Evolutionary conservation across 2,797 vertebrate species (phyloP).

Genomic region (Glossophaga mutica): DNA sequence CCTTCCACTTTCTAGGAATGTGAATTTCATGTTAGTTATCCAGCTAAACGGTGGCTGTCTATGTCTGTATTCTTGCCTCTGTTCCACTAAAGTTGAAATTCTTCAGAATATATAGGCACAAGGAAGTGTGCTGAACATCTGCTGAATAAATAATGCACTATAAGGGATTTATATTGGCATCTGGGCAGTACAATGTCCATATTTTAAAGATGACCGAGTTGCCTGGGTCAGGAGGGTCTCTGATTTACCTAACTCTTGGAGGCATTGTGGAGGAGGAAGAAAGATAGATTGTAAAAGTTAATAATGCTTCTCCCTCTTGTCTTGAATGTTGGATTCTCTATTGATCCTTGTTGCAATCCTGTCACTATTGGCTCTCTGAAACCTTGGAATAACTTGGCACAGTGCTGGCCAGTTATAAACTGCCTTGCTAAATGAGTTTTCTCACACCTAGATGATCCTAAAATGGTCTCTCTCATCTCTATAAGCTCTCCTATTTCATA

Average conservation of each 20-base stretch:
- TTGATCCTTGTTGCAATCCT: slow-evolving; percentile 38
- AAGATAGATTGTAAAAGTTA: slow-evolving; percentile 39
- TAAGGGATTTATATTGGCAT: not conserved
- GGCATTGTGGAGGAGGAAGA: not conserved
- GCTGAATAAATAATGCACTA: not conserved
- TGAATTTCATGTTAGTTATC: not conserved
- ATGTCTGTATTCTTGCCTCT: not conserved
- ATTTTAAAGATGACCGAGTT: slow-evolving; percentile 20
- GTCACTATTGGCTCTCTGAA: slow-evolving; percentile 41
- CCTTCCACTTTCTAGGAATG: not conserved
- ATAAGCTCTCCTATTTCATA: not conserved
- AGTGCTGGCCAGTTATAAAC: not conserved
- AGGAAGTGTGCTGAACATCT: not conserved
- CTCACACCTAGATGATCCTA: not conserved
- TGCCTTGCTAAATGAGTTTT: slow-evolving; percentile 33
- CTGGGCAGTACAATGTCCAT: not conserved
- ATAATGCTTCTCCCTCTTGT: slow-evolving; percentile 8
- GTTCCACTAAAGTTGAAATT: not conserved
- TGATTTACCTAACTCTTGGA: not conserved
- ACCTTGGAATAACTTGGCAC: not conserved
- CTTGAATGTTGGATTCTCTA: slow-evolving; percentile 5
- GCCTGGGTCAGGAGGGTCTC: not conserved
- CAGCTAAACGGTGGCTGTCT: not conserved
- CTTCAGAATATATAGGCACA: not conserved
- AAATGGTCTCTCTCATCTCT: slow-evolving; percentile 23